Evolutionary conservation across 2,113 vertebrate species (phyloP).

Genomic region (Todiramphus chloris): DNA sequence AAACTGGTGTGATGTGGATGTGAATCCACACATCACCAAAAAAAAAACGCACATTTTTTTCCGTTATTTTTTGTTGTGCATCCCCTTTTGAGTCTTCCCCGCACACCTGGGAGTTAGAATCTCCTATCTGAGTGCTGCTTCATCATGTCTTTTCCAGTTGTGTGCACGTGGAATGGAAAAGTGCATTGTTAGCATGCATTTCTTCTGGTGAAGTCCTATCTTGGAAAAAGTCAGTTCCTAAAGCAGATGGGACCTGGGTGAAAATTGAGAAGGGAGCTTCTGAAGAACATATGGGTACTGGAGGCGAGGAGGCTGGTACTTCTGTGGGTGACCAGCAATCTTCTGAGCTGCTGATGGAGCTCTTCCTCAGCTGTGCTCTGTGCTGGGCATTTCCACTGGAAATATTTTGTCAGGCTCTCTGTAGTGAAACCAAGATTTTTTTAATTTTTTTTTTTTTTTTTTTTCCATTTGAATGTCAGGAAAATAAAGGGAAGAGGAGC

Average conservation of each 20-base stretch:
- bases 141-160: not conserved
- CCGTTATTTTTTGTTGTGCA: not conserved
- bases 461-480: not conserved
- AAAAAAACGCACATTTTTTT: not conserved
- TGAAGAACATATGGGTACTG: not conserved
- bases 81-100: not conserved
- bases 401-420: not conserved
- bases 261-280: not conserved
- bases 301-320: not conserved
- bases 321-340: not conserved
- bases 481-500: not conserved
- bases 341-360: not conserved
- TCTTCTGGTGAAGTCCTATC: fast-evolving
- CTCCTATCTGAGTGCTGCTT: not conserved
- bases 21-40: not conserved
- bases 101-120: not conserved
- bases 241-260: not conserved
- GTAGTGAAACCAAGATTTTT: not conserved
- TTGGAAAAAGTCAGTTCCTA: not conserved
- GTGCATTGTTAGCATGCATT: not conserved
- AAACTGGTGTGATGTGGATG: not conserved
- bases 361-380: not conserved
- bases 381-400: not conserved
- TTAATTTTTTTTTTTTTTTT: not conserved
- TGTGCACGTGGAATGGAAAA: not conserved